phyloP scores from a whole-genome alignment of 2,113 vertebrate genomes.

The Cacatua alba region DNA sequence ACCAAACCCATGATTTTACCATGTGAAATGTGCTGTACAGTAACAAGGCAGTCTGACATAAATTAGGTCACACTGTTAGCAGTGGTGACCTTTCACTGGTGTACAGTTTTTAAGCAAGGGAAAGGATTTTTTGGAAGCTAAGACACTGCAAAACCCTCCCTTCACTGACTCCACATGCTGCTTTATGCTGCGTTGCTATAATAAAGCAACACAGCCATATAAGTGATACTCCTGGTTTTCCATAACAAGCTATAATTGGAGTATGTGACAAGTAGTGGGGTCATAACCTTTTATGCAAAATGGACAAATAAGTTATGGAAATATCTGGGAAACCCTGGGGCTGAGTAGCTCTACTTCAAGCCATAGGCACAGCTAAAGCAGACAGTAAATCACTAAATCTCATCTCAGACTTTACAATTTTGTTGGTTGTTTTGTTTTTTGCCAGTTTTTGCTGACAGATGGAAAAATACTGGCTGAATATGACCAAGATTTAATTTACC shows the following conservation, averaged over 20 bases:
- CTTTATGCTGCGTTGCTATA: background rate
- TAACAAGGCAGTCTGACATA: background rate
- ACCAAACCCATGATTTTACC: background rate
- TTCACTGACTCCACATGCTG: background rate
- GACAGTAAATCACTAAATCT: slow-evolving; percentile 13
- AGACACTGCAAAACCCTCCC: background rate
- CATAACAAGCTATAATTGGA: slow-evolving; percentile 40
- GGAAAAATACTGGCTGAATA: slow-evolving; percentile 23
- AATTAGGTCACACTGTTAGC: background rate
- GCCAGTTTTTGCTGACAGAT: slow-evolving; percentile 1
- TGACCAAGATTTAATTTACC: slow-evolving; percentile 22
- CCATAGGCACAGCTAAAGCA: background rate
- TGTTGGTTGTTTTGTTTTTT: slow-evolving; percentile 13
- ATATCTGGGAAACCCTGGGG: background rate
- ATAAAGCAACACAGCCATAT: background rate
- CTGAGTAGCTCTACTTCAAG: background rate
- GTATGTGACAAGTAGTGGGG: slow-evolving; percentile 4
- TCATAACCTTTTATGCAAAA: slow-evolving; percentile 25
- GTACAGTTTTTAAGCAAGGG: background rate
- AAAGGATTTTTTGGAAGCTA: slow-evolving; percentile 4
- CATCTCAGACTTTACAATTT: slow-evolving; percentile 15
- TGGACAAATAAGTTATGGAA: slow-evolving; percentile 25
- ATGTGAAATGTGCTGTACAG: background rate
- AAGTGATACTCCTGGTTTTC: slow-evolving; percentile 24
- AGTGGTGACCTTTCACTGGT: background rate